Conservation (phyloP, 2,797 vertebrate genomes). For the Crenuchus spilurus region DNA sequence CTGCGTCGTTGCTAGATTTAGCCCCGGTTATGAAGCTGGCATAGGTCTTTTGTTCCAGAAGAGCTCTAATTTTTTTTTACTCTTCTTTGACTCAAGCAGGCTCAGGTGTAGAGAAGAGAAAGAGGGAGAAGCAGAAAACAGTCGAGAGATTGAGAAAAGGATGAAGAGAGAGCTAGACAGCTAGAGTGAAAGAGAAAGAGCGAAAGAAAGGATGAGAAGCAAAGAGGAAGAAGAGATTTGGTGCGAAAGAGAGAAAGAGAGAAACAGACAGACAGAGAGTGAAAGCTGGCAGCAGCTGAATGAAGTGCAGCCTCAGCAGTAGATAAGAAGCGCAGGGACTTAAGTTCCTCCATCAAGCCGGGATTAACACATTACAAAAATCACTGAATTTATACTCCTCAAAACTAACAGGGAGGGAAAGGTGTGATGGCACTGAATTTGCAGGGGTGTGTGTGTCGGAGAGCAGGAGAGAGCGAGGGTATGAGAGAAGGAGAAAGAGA, state of each 20-base stretch:
- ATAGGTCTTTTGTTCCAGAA: not conserved
- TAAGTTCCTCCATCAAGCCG: conserved; percentile 74
- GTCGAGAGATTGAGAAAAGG: not conserved
- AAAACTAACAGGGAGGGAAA: conserved; percentile 3
- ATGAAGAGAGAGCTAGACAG: no score
- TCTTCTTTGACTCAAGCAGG: not conserved
- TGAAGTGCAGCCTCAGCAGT: conserved; percentile 77
- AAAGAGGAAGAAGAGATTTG: not conserved
- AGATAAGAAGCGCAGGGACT: conserved; percentile 73
- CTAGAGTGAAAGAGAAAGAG: not conserved
- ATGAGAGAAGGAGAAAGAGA: not conserved
- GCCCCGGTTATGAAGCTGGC: not conserved
- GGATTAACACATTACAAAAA: conserved; percentile 79
- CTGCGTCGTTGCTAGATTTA: no score
- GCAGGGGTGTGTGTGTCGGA: not conserved
- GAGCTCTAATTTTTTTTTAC: not conserved
- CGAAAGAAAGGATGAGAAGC: not conserved
- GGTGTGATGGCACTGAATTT: not conserved
- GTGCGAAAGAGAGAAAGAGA: not conserved
- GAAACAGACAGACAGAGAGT: conserved; percentile 52
- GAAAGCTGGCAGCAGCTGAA: conserved; percentile 75
- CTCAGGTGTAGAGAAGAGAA: not conserved
- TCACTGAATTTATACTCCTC: conserved; percentile 58
- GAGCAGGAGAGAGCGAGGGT: not conserved
- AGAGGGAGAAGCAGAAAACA: no score